These are phyloP conservation scores for Aphrocallistes beatrix DNA, from an alignment of 37 sponge, comb jelly and placozoan genomes.

Conservation along the genomic window DNA sequence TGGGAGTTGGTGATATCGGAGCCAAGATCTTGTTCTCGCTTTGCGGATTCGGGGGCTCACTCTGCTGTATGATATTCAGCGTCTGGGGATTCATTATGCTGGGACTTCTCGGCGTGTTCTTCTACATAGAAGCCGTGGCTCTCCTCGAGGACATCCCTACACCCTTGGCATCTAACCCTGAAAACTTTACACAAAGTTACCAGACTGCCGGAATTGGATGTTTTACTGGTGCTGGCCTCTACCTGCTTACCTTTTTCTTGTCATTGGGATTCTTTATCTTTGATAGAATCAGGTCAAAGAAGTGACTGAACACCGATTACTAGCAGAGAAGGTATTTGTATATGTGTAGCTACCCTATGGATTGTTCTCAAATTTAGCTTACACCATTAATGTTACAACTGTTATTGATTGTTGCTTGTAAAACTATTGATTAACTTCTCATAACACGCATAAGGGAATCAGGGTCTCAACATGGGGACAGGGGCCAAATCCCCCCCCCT, in stretches of 20 bases:
- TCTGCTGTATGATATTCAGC: constrained; percentile 47
- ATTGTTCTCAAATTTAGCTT: too few species aligned
- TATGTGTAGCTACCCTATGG: too few species aligned
- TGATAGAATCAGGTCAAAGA: constrained; percentile 7
- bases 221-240: not conserved
- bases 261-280: not conserved
- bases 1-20: not conserved
- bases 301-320: not conserved
- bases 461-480: too few species aligned
- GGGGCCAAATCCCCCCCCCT: too few species aligned
- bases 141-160: constrained; percentile 45
- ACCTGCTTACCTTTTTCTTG: not conserved
- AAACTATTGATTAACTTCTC: too few species aligned
- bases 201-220: not conserved
- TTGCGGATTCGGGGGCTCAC: constrained; percentile 47
- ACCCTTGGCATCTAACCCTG: not conserved
- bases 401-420: too few species aligned
- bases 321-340: not conserved
- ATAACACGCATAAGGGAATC: too few species aligned
- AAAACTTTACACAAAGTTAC: not conserved
- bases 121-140: constrained; percentile 45
- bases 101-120: constrained; percentile 48
- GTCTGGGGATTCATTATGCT: constrained; percentile 51
- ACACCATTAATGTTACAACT: too few species aligned
- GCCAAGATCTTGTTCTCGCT: constrained; percentile 32